Percentiles rank a stretch among this genome's conserved stretches.
Conservation (phyloP, 1,140 invertebrate genomes). For the Drosophila parvula region DNA sequence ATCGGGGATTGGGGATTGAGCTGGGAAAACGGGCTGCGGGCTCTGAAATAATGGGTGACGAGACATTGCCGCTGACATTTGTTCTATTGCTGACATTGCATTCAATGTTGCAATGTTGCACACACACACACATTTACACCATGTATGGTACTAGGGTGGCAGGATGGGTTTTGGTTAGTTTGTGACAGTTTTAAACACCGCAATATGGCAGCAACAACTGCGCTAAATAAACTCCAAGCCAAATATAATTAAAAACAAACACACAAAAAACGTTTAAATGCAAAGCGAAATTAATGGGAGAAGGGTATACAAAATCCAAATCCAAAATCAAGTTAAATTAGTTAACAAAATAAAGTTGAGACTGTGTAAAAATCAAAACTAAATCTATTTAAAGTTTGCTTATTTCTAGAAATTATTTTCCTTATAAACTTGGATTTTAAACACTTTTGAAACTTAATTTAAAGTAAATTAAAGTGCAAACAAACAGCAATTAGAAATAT, state of each 20-base stretch:
- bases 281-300: not conserved
- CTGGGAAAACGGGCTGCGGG: slow-evolving; percentile 11
- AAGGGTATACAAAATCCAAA: not conserved
- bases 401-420: not conserved
- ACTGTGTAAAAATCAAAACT: not conserved
- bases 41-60: slow-evolving; percentile 62
- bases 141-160: not conserved
- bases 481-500: not conserved
- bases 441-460: too few species aligned
- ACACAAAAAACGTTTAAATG: slow-evolving; percentile 1
- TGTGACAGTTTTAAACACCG: slow-evolving; percentile 30
- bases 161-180: slow-evolving; percentile 3
- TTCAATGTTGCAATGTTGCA: slow-evolving; percentile 48
- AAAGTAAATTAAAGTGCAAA: not conserved
- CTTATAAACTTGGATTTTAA: not conserved
- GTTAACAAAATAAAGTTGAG: not conserved
- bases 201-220: slow-evolving; percentile 20
- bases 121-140: slow-evolving; percentile 17
- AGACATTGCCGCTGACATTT: slow-evolving; percentile 69
- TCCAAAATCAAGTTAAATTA: not conserved
- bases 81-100: slow-evolving; percentile 66
- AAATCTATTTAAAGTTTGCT: not conserved
- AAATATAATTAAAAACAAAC: slow-evolving; percentile 50
- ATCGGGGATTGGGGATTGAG: slow-evolving; percentile 16
- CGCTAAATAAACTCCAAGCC: slow-evolving; percentile 30